A percentile compares a stretch with the other conserved stretches of the same genome.
These are phyloP conservation scores for Hipparchia sbordonii DNA, from an alignment of 2,888 invertebrate genomes.

Conservation along the genomic window DNA sequence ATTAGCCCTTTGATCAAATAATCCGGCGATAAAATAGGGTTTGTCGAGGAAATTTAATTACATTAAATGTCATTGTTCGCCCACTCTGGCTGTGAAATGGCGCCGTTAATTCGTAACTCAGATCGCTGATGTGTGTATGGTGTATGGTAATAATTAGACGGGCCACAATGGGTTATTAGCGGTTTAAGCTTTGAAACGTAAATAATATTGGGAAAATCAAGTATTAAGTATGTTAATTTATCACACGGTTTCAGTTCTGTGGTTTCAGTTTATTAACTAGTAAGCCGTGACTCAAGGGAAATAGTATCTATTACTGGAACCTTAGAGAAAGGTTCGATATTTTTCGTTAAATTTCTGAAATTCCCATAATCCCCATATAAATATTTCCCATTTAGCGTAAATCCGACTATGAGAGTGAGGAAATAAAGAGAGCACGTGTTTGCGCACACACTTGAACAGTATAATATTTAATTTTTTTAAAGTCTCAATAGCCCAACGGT, in stretches of 20 bases:
- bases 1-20: constrained; percentile 83
- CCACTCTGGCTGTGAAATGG: constrained; percentile 54
- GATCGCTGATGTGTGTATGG: constrained; percentile 28
- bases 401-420: too few species aligned
- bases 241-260: background rate
- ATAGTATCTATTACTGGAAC: background rate
- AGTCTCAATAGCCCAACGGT: too few species aligned
- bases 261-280: background rate
- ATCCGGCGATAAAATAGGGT: constrained; percentile 78
- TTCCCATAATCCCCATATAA: too few species aligned
- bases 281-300: background rate
- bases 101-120: constrained; percentile 41
- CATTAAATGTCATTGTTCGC: constrained; percentile 73
- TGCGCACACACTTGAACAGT: too few species aligned
- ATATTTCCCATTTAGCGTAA: too few species aligned
- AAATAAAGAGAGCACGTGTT: too few species aligned
- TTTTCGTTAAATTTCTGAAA: background rate
- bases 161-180: constrained; percentile 13
- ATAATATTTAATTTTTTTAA: too few species aligned
- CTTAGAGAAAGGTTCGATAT: background rate
- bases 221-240: background rate
- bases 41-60: constrained; percentile 77
- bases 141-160: constrained; percentile 19
- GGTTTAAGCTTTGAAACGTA: constrained; percentile 4
- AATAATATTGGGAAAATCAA: constrained; percentile 2